phyloP scores from a whole-genome alignment of 2,888 invertebrate species.

The Agapetus fuscipes region DNA sequence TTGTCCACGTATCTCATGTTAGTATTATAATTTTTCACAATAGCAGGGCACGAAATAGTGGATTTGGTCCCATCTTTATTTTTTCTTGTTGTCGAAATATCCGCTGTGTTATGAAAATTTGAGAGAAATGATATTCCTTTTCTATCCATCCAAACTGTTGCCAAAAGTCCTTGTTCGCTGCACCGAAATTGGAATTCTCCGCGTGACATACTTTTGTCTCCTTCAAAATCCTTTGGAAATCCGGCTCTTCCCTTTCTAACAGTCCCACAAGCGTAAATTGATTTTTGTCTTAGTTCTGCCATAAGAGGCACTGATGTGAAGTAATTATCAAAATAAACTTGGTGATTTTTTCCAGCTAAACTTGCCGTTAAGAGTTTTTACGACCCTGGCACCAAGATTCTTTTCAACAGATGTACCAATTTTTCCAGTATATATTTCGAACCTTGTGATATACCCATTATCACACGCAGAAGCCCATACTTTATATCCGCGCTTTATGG shows the following conservation, averaged over 20 bases:
- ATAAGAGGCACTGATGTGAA: too few species aligned
- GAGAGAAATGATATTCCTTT: conserved; percentile 16
- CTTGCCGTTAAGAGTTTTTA: too few species aligned
- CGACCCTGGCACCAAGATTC: too few species aligned
- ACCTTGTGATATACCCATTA: conserved; percentile 1
- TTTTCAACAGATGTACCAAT: too few species aligned
- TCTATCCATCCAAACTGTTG: conserved; percentile 22
- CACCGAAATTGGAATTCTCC: conserved; percentile 17
- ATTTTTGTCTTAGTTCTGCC: too few species aligned
- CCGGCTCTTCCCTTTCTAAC: too few species aligned
- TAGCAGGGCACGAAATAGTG: conserved; percentile 21
- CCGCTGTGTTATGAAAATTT: conserved; percentile 21
- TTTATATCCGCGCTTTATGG: conserved; percentile 26
- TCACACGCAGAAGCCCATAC: conserved; percentile 2
- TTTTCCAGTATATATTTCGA: conserved; percentile 4
- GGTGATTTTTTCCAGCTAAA: too few species aligned
- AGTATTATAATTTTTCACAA: conserved; percentile 24
- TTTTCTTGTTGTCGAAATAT: conserved; percentile 7
- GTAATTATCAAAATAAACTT: too few species aligned
- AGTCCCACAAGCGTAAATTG: too few species aligned
- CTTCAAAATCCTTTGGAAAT: too few species aligned
- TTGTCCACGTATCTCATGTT: conserved; percentile 27
- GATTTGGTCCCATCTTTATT: conserved; percentile 22
- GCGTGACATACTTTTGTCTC: conserved; percentile 14
- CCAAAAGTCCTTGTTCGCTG: conserved; percentile 16